Evolutionary conservation across 2,888 invertebrate genomes (phyloP), one percentile per base, ranked within the genome.

Genomic region (Agrotis segetum): DNA sequence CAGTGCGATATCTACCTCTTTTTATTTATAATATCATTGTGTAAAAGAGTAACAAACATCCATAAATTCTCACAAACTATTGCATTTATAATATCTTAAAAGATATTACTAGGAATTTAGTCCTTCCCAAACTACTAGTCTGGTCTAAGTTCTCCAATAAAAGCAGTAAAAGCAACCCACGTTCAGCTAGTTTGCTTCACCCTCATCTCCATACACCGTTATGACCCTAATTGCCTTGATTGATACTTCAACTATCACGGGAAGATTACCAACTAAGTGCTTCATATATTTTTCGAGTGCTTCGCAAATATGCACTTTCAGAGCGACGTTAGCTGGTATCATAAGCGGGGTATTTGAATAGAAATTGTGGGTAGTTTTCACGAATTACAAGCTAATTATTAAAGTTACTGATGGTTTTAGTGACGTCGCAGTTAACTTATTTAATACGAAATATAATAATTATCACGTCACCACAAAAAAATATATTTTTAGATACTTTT

Each of bases 201-300:
- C 17, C 61, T 66, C 60, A 19, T 58, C 64, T 76, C 44, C 73
- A 47, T 65, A 56, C 46, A 64, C 52, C 60, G 71, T 53, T 81
- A 72, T 69, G 81, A 72, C 68, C 71, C 49, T 67, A 81, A 83
- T 83, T 69, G 46, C 67, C 67, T 68, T 65, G 67, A 80, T 74
- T 79, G 83, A 70, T 67, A 62, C 83, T 81, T 80, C 59, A 79
- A 60, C 65, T 59, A 61, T 65, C 67, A 55, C 75, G 76, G 65
- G 52, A 81, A 83, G 60, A 80, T 81, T 67, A 83, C 56, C 70
- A 60, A 71, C 61, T 24, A 46, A 74, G 76, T 79, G 67, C 62
- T 74, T 55, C 34, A 60, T 56, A 77, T 78, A 77, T 72, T 62
- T 78, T 67, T 71, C 11, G 21, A 79, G 64, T 47, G 67, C 55